Conservation (phyloP, 2,113 vertebrate genomes). For the Orthonyx spaldingii region DNA sequence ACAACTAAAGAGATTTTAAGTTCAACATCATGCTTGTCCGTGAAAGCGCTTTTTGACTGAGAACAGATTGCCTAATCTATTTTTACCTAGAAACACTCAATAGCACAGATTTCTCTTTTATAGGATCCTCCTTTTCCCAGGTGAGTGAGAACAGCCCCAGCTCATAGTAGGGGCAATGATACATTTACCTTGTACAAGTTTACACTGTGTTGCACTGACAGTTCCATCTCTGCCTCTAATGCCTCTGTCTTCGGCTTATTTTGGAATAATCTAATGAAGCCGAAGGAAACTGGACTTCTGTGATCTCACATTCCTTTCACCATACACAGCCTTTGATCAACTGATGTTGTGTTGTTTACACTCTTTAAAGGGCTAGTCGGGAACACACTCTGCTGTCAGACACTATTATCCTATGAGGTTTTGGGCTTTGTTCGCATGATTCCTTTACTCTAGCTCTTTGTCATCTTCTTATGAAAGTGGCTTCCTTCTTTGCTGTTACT, state of each 20-base stretch:
- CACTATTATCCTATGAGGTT: not conserved
- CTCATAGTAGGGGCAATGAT: not conserved
- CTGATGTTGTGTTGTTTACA: not conserved
- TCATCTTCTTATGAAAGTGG: constrained; percentile 25
- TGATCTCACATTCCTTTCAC: constrained; percentile 21
- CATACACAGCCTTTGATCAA: constrained; percentile 19
- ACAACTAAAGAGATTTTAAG: not conserved
- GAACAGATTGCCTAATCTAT: not conserved
- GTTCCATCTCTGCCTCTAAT: not conserved
- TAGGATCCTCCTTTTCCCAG: not conserved
- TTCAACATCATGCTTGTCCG: not conserved
- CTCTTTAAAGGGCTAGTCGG: constrained; percentile 5
- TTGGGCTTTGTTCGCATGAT: constrained; percentile 19
- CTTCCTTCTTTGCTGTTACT: not conserved
- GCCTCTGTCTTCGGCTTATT: not conserved
- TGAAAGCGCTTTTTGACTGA: not conserved
- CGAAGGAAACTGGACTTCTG: not conserved
- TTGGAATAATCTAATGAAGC: not conserved
- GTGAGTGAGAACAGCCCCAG: not conserved
- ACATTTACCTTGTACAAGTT: not conserved
- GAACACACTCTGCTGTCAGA: not conserved
- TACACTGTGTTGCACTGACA: not conserved
- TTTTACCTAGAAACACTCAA: not conserved
- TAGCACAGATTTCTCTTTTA: not conserved
- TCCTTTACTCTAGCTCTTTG: constrained; percentile 15